Percentiles rank a stretch among this genome's conserved stretches.
Evolutionary conservation across 2,888 invertebrate genomes (phyloP).

Genomic region (Hoplodrina ambigua): DNA sequence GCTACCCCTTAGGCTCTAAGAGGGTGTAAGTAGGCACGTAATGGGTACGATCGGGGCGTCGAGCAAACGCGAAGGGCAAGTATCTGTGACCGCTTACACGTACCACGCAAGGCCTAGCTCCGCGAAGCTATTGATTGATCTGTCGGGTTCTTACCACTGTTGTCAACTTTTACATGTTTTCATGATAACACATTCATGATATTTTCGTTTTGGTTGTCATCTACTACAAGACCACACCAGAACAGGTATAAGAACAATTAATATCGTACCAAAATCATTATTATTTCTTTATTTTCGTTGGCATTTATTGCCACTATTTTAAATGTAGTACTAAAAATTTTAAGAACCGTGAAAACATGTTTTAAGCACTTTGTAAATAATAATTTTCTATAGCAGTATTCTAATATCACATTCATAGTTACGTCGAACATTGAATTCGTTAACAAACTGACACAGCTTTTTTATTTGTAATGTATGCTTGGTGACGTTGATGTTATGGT

Average conservation of each 20-base stretch:
- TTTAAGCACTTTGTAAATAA: slow-evolving; percentile 84
- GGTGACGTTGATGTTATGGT: slow-evolving; percentile 60
- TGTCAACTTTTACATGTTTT: slow-evolving; percentile 84
- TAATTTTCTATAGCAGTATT: slow-evolving; percentile 71
- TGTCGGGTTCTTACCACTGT: slow-evolving; percentile 84
- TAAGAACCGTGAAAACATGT: slow-evolving; percentile 81
- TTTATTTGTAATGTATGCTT: slow-evolving; percentile 42
- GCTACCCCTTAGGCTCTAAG: slow-evolving; percentile 36
- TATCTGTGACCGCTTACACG: slow-evolving; percentile 90
- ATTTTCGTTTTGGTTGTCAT: slow-evolving; percentile 35
- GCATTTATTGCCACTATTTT: background rate
- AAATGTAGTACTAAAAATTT: slow-evolving; percentile 8
- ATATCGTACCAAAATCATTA: slow-evolving; percentile 19
- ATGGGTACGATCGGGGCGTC: slow-evolving; percentile 71
- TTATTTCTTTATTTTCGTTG: slow-evolving; percentile 17
- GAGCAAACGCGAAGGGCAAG: slow-evolving; percentile 86
- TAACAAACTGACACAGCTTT: slow-evolving; percentile 60
- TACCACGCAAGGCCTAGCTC: slow-evolving; percentile 90
- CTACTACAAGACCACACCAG: slow-evolving; percentile 27
- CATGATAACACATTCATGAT: slow-evolving; percentile 74
- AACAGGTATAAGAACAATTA: slow-evolving; percentile 36
- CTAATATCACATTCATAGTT: slow-evolving; percentile 68
- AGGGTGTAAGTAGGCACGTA: slow-evolving; percentile 49
- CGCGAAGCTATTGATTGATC: slow-evolving; percentile 86
- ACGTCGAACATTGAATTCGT: slow-evolving; percentile 49